Percentiles rank a stretch among this genome's conserved stretches.
Conservation (phyloP, 92 coral and sea anemone species). For the Paramuricea clavata region DNA sequence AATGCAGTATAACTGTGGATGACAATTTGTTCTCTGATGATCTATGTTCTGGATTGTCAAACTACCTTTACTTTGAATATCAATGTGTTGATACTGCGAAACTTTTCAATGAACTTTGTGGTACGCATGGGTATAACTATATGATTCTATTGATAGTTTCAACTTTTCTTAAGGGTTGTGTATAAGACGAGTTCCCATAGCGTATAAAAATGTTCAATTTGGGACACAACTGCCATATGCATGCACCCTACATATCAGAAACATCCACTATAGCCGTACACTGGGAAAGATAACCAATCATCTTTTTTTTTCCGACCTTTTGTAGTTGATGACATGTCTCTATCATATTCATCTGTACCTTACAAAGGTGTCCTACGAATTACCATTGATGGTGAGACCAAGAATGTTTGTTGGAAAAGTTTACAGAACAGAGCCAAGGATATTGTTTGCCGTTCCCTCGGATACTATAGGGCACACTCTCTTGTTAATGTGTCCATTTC, state of each 20-base stretch:
- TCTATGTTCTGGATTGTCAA: conserved; percentile 3
- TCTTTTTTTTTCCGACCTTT: too few relatives aligned
- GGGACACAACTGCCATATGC: too few relatives aligned
- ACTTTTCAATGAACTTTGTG: not conserved
- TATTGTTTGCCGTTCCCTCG: not conserved
- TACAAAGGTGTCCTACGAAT: conserved; percentile 1
- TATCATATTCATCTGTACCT: not conserved
- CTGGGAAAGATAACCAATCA: too few relatives aligned
- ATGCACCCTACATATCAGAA: too few relatives aligned
- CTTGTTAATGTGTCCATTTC: not conserved
- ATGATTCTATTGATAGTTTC: not conserved
- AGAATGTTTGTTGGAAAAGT: not conserved
- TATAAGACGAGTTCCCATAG: too few relatives aligned
- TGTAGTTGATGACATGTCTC: not conserved
- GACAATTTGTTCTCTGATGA: not conserved
- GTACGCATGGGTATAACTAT: not conserved
- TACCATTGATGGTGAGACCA: not conserved
- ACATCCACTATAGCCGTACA: too few relatives aligned
- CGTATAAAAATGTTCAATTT: too few relatives aligned
- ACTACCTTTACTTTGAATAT: conserved; percentile 18
- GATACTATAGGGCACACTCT: not conserved
- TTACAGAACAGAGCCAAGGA: too few relatives aligned
- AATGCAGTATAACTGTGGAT: conserved; percentile 4
- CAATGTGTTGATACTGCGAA: not conserved
- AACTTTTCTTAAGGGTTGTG: too few relatives aligned